Percentiles rank a stretch among this genome's conserved stretches.
Conservation (phyloP, 2,113 vertebrate species). For the Tinamus guttatus region DNA sequence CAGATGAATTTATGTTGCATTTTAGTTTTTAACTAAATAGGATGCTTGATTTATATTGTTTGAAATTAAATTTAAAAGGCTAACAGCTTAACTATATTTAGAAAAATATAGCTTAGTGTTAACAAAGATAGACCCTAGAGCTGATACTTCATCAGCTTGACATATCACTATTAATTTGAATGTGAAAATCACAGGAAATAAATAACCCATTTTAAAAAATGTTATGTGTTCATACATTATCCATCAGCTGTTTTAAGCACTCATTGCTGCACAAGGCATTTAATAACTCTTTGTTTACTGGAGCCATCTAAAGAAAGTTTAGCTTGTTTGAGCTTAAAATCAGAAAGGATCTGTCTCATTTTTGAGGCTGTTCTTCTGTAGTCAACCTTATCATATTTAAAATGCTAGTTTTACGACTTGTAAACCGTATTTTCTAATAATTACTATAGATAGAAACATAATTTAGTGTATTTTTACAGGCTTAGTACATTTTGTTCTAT, state of each 20-base stretch:
- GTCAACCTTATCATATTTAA: constrained; percentile 51
- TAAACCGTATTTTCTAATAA: constrained; percentile 66
- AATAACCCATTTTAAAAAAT: neutral
- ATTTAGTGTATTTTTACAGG: constrained; percentile 74
- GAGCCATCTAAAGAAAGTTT: neutral
- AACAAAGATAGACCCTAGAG: constrained; percentile 8
- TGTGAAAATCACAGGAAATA: constrained; percentile 29
- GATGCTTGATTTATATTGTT: constrained; percentile 28
- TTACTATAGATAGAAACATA: constrained; percentile 51
- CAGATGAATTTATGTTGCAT: neutral
- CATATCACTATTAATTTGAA: constrained; percentile 25
- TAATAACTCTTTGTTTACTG: neutral
- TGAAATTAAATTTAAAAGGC: constrained; percentile 48
- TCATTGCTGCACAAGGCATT: neutral
- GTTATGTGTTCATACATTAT: neutral
- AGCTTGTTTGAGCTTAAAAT: neutral
- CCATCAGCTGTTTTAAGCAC: neutral
- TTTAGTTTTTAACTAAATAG: constrained; percentile 14
- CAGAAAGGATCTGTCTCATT: neutral
- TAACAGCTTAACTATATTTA: constrained; percentile 41
- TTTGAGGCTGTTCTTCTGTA: constrained; percentile 27
- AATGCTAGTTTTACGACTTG: constrained; percentile 51
- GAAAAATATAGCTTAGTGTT: constrained; percentile 34
- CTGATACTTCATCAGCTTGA: constrained; percentile 45
- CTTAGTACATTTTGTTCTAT: constrained; percentile 68